A percentile compares a stretch with the other conserved stretches of the same genome.
Conservation (phyloP, 1,140 invertebrate species). For the Calycopis cecrops region DNA sequence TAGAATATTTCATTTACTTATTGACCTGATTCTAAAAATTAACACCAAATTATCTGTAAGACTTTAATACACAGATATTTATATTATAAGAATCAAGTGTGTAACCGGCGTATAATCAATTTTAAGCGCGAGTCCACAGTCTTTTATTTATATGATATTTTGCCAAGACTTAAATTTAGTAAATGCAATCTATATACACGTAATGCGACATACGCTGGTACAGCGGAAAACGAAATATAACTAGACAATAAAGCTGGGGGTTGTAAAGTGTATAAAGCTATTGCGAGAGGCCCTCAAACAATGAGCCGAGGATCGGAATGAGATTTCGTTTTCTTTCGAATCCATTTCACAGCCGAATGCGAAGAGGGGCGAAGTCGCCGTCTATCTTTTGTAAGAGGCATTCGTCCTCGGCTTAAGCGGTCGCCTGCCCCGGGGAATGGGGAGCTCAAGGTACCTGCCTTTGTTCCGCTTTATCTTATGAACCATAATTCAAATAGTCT, state of each 20-base stretch:
- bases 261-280: constrained; percentile 55
- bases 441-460: constrained; percentile 36
- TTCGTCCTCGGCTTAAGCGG: constrained; percentile 49
- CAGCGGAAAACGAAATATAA: constrained; percentile 24
- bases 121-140: neutral
- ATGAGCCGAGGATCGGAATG: constrained; percentile 42
- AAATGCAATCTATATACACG: constrained; percentile 3
- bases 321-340: constrained; percentile 55
- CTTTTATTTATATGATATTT: neutral
- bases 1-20: too few relatives aligned
- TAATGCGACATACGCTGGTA: neutral
- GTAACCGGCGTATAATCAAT: neutral
- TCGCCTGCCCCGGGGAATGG: constrained; percentile 30
- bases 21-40: too few relatives aligned
- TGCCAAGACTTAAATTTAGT: constrained; percentile 6
- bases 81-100: neutral
- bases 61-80: too few relatives aligned
- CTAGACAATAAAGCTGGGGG: constrained; percentile 27
- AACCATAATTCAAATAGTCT: constrained; percentile 35
- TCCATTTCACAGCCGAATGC: constrained; percentile 37
- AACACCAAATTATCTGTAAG: too few relatives aligned
- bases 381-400: constrained; percentile 51
- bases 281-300: constrained; percentile 56
- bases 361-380: constrained; percentile 25
- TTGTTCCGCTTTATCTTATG: constrained; percentile 44